Conservation (phyloP, 2,113 vertebrate genomes). For the Corynorhinus townsendii region DNA sequence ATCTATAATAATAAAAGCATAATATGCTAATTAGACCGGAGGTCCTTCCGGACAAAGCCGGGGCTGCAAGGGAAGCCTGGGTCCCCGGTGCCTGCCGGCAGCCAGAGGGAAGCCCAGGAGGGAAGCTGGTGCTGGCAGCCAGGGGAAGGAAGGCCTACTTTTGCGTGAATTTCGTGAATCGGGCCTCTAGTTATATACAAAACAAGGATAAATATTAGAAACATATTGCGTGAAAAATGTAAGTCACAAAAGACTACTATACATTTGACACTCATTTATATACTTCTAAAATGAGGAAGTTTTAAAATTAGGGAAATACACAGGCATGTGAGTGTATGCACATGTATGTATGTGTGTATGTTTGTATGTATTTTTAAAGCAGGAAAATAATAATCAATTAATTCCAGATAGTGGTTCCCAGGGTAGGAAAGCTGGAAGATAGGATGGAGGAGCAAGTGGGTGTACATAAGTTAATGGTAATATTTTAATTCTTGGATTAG, state of each 20-base stretch:
- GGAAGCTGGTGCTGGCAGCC: no score
- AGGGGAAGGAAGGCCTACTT: no score
- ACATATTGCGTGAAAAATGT: neutral
- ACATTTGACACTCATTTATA: neutral
- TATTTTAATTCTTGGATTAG: neutral
- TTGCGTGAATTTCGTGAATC: no score
- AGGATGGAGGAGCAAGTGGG: neutral
- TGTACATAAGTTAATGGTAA: neutral
- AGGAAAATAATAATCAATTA: neutral
- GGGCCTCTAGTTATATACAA: neutral
- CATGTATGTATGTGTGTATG: rapidly evolving
- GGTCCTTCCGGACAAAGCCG: no score
- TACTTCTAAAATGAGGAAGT: conserved; percentile 4
- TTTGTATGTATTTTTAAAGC: neutral
- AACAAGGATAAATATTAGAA: conserved; percentile 4
- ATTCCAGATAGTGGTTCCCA: neutral
- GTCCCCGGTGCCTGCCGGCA: no score
- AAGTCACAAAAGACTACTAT: neutral
- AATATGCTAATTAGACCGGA: no score
- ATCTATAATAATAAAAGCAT: neutral
- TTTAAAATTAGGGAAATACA: neutral
- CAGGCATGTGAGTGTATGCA: neutral
- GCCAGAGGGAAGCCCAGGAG: no score
- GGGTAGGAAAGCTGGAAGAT: neutral
- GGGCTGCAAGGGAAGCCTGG: no score